phyloP scores from a whole-genome alignment of 1,140 invertebrate species.

The Melitaea cinxia region DNA sequence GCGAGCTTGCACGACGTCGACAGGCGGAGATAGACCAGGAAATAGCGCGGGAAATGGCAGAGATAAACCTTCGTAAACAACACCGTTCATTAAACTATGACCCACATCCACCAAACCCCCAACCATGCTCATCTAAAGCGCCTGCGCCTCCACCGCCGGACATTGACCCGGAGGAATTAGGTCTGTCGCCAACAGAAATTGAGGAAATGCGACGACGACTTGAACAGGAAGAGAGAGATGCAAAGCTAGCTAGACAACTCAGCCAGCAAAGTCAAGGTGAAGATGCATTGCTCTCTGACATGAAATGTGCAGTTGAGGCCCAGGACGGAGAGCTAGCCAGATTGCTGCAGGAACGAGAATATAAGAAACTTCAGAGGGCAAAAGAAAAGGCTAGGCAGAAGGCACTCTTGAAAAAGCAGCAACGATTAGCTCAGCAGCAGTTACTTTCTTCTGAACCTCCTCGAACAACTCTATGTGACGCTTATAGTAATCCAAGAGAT shows the following conservation, averaged over 20 bases:
- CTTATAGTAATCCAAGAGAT: conserved; percentile 73
- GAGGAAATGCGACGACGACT: conserved; percentile 82
- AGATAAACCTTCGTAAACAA: conserved; percentile 68
- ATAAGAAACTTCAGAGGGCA: conserved; percentile 73
- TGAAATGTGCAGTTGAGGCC: conserved; percentile 91
- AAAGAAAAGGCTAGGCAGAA: conserved; percentile 76
- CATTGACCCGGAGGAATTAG: conserved; percentile 77
- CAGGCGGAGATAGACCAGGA: conserved; percentile 73
- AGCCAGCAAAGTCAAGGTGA: conserved; percentile 83
- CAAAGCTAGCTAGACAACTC: conserved; percentile 82
- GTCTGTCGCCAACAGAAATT: conserved; percentile 82
- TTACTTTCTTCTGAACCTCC: conserved; percentile 39
- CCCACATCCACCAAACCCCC: conserved; percentile 31
- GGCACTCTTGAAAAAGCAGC: conserved; percentile 71
- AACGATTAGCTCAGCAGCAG: conserved; percentile 55
- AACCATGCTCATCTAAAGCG: conserved; percentile 57
- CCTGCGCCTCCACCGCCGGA: conserved; percentile 47
- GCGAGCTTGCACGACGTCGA: conserved; percentile 57
- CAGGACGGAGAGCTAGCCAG: conserved; percentile 95
- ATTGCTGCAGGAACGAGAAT: conserved; percentile 92
- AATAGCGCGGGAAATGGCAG: conserved; percentile 72
- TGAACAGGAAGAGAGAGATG: conserved; percentile 85
- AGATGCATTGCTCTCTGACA: conserved; percentile 86
- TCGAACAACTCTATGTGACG: conserved; percentile 67
- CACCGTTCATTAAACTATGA: conserved; percentile 50